Evolutionary conservation across 2,888 invertebrate species (phyloP), one percentile per base, ranked within the genome.

Genomic region (Apodemia hepburni): DNA sequence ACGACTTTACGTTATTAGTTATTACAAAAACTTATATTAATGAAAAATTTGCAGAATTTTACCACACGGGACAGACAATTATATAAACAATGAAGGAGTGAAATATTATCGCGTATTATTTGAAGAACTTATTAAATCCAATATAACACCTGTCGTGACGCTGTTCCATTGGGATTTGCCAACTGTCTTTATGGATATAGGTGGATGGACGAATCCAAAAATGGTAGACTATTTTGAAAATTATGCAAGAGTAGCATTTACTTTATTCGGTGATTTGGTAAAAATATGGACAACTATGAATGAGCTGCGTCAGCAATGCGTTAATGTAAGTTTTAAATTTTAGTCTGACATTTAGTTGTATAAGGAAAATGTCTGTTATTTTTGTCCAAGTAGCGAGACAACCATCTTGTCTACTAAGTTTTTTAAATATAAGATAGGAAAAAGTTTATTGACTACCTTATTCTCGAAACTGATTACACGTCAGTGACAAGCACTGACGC

Each of bases 241-340:
- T 69, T 94, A 93, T 69, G 93, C 93, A 0, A 76, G 86, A 63
- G 78, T 93, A 0, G 85, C 93, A 15, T 93, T 94, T 68, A 87
- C 87, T 54, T 79, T 93, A 69, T 95, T 92, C 63, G 95, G 95
- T 0, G 93, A 94, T 74, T 84, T 94, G 61, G 92, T 95, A 9
- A 93, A 93, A 78, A 83, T 92, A 49, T 96, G 96, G 96, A 94
- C 95, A 0, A 96, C 96, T 0, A 92, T 96, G 69, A 96, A 96
- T 73, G 96, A 96, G 74, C 95, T 96, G 0, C 92, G 90, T 70
- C 84, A 91, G 65, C 90, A 92, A 70, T 93, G 93, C 70, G 80
- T 77, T 70, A 82, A 84, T 63, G 91, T 87, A 72, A 81, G 88
- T 81, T n/a, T 45, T n/a, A 6, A 11, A 12, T n/a, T n/a, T 1